Evolutionary conservation across 2,888 invertebrate species (phyloP), one percentile per base, ranked within the genome.

Genomic region (Chromoteleia sp.): DNA sequence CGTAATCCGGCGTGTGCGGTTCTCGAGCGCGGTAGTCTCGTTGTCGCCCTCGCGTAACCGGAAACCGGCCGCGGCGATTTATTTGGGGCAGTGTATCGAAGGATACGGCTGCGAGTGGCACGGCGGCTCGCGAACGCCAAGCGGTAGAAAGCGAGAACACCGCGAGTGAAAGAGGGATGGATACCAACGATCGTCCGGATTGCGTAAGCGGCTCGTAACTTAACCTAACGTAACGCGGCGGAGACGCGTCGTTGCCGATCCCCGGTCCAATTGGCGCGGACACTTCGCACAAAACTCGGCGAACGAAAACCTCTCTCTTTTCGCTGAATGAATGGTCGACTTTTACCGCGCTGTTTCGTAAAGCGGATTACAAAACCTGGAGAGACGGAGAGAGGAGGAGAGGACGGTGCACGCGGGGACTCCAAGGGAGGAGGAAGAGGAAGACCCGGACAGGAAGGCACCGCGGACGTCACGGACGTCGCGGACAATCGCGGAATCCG

Each of bases 1-100:
- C 82, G 76, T 83, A 82, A 82, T 82, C 80, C 54, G 70, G 63
- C 56, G 77, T 61, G 68, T 56, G 68, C 74, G 68, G 48, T 67
- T 48, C 63, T 30, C 39, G 19, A 63, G 59, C 36, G 68, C 70
- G 36, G 63, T 58, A 54, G 36, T 58, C 33, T 3, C 7, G 59
- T 59, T 71, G 70, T 77, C 54, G 59, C 59, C 21, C 45, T 63
- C 76, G 61, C 77, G 63, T 41, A 79, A 67, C 73, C 79, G 73
- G 79, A 79, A 74, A 73, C 59, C 79, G 45, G 59, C 52, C 50
- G 54, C 58, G 61, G 29, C 25, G 19, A 36, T 48, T 19, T 39
- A 81, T 81, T 71, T 75, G 75, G 75, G 81, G 65, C 70, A 75
- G 81, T 71, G 75, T 75, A 75, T 75, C 78, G 78, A 67, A 67